These are phyloP conservation scores for Malurus cyaneus DNA, from an alignment of 2,113 vertebrate species.

Conservation along the genomic window DNA sequence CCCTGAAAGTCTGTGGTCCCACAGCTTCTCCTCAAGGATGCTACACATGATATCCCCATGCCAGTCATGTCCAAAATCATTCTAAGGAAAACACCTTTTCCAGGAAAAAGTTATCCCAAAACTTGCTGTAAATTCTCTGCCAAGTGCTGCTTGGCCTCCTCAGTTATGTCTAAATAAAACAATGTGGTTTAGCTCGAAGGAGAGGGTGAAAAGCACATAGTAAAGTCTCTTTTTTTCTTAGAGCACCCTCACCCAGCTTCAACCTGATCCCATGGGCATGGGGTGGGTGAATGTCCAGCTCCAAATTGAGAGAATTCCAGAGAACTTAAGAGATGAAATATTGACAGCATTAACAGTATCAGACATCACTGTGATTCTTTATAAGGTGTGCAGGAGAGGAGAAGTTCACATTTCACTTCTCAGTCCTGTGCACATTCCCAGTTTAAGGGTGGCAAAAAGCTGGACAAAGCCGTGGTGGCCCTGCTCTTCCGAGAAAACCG, in stretches of 20 bases:
- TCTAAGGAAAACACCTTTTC: not conserved
- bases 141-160: not conserved
- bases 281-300: fast-evolving
- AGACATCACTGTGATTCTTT: not conserved
- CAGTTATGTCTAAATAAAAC: not conserved
- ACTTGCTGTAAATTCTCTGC: not conserved
- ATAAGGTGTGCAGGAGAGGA: not conserved
- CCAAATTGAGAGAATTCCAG: not conserved
- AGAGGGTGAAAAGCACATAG: not conserved
- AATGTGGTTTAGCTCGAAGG: not conserved
- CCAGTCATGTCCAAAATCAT: not conserved
- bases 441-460: not conserved
- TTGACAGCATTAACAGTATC: not conserved
- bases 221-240: not conserved
- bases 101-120: not conserved
- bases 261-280: not conserved
- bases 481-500: not conserved
- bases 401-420: not conserved
- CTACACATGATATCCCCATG: not conserved
- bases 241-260: not conserved
- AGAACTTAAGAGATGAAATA: not conserved
- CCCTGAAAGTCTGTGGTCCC: not conserved
- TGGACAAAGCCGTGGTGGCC: not conserved
- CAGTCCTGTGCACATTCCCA: not conserved
- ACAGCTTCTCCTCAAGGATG: not conserved